phyloP scores from a whole-genome alignment of 2,113 vertebrate genomes.

The Osmerus mordax region DNA sequence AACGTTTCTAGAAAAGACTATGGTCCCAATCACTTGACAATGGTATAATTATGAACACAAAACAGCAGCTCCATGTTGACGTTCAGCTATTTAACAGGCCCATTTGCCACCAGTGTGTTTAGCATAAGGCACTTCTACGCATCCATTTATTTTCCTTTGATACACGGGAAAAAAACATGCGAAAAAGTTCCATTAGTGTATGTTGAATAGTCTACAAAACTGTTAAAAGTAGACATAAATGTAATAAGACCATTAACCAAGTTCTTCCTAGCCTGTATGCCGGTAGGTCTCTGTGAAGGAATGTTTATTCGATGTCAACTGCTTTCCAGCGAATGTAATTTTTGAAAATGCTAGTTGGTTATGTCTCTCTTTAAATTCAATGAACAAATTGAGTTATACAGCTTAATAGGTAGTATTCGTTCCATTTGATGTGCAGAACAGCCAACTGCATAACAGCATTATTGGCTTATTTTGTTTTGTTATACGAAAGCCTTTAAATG shows the following conservation, averaged over 20 bases:
- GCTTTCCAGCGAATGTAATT: too few relatives aligned
- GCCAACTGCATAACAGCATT: background rate
- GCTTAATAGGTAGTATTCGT: conserved; percentile 34
- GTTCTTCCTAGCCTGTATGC: too few relatives aligned
- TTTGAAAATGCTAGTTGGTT: background rate
- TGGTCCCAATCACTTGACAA: background rate
- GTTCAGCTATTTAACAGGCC: background rate
- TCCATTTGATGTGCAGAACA: conserved; percentile 3
- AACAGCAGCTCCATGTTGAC: conserved; percentile 13
- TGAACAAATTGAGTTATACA: conserved; percentile 4
- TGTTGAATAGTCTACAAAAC: background rate
- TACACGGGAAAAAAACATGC: background rate
- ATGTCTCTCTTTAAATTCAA: background rate
- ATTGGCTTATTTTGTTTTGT: background rate
- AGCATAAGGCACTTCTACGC: conserved; percentile 40
- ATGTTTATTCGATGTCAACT: too few relatives aligned
- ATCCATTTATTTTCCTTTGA: conserved; percentile 18
- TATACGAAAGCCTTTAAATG: background rate
- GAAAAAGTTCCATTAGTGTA: background rate
- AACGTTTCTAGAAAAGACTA: background rate
- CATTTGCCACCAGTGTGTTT: conserved; percentile 11
- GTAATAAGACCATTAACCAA: background rate
- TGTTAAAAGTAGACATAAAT: background rate
- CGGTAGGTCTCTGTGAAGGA: too few relatives aligned
- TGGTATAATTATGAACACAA: background rate